These are phyloP conservation scores for Ellobius talpinus DNA, from an alignment of 2,113 vertebrate species.

Conservation along the genomic window DNA sequence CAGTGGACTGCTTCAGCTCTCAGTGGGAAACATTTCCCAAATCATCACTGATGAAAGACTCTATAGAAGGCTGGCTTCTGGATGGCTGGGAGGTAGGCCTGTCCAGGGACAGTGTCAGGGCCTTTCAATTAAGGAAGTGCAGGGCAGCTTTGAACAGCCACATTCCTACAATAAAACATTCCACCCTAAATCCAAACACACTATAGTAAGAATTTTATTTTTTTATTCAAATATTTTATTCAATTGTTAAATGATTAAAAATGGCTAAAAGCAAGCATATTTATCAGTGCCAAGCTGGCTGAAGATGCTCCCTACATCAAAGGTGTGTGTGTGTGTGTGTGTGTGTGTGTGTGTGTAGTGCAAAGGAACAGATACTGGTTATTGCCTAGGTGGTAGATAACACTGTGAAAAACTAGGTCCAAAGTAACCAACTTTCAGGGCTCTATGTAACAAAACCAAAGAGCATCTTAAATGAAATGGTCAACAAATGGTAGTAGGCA, in stretches of 20 bases:
- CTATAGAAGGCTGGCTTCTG: neutral
- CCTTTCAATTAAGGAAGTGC: neutral
- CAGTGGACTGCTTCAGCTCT: constrained; percentile 53
- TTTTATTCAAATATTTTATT: constrained; percentile 2
- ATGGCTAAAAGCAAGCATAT: constrained; percentile 9
- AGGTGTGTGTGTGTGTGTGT: neutral
- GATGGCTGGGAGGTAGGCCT: neutral
- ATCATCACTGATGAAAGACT: constrained; percentile 12
- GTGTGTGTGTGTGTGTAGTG: neutral
- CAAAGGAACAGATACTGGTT: neutral
- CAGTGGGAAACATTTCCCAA: constrained; percentile 38
- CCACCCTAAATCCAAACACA: neutral
- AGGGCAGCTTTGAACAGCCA: neutral
- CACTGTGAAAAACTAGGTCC: neutral
- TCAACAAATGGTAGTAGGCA: neutral
- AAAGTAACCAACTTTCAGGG: neutral
- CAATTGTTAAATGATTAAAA: neutral
- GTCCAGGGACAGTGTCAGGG: neutral
- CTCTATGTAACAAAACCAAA: neutral
- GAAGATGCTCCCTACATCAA: neutral
- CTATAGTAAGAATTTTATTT: neutral
- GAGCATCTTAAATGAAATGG: neutral
- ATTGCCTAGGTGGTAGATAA: neutral
- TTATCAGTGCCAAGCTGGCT: neutral
- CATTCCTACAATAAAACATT: neutral